Percentiles rank a stretch among this genome's conserved stretches.
These are phyloP conservation scores for Megamerina dolium DNA, from an alignment of 2,888 invertebrate species.

Conservation along the genomic window DNA sequence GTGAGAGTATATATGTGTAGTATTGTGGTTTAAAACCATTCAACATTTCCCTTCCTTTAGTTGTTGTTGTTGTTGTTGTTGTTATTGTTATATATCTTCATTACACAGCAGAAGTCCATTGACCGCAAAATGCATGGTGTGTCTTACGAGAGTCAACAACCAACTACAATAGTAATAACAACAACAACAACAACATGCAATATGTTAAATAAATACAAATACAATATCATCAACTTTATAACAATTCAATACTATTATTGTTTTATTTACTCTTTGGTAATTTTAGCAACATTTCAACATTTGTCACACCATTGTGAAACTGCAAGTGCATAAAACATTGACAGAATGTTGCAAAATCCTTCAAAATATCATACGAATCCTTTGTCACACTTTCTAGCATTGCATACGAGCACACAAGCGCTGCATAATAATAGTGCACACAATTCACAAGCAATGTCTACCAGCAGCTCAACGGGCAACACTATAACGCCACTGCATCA, in stretches of 20 bases:
- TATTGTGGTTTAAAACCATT: conserved; percentile 17
- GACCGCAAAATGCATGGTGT: conserved; percentile 24
- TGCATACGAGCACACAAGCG: conserved; percentile 45
- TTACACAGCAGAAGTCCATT: conserved; percentile 24
- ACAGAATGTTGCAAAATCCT: conserved; percentile 49
- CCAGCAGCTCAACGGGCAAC: conserved; percentile 27
- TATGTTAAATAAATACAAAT: background rate
- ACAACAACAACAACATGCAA: conserved; percentile 8
- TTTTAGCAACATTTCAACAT: too few species aligned
- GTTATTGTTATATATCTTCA: too few species aligned
- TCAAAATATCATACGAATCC: conserved; percentile 51
- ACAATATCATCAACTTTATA: conserved; percentile 1
- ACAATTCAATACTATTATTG: too few species aligned
- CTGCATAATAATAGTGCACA: conserved; percentile 18
- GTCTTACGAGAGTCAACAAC: conserved; percentile 9
- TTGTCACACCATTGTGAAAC: too few species aligned
- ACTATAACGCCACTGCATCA: conserved; percentile 18
- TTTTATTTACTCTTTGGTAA: too few species aligned
- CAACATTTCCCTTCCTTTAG: conserved; percentile 23
- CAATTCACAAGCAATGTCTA: background rate
- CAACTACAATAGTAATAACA: conserved; percentile 17
- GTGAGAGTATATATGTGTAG: background rate
- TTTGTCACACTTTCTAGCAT: conserved; percentile 49
- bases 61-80: conserved; percentile 16
- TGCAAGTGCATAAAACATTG: conserved; percentile 18